phyloP scores from a whole-genome alignment of 2,113 vertebrate genomes.

The Notothenia rossii region DNA sequence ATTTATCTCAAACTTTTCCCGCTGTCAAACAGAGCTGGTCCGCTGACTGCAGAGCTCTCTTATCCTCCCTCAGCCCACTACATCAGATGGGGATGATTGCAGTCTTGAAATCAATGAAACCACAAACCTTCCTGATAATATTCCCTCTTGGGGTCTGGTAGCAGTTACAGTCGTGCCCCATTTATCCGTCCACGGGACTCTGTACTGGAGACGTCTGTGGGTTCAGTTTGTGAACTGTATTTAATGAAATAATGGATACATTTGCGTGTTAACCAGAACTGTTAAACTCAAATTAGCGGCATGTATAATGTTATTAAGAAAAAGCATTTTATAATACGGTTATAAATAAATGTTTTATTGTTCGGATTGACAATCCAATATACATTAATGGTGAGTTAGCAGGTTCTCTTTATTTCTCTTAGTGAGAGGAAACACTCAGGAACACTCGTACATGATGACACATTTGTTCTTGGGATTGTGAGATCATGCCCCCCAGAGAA shows the following conservation, averaged over 20 bases:
- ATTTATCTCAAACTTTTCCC: conserved; percentile 56
- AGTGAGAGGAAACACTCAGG: conserved; percentile 31
- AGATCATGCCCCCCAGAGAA: conserved; percentile 58
- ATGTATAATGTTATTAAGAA: neutral
- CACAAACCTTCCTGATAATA: conserved; percentile 83
- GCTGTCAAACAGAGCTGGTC: conserved; percentile 56
- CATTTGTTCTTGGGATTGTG: conserved; percentile 49
- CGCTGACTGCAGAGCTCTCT: conserved; percentile 54
- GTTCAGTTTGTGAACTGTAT: conserved; percentile 1
- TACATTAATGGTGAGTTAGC: neutral
- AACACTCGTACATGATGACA: conserved; percentile 40
- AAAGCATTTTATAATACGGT: neutral
- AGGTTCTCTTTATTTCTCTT: neutral
- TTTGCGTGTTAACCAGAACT: conserved; percentile 19
- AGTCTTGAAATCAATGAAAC: conserved; percentile 83
- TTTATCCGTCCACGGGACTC: conserved; percentile 51
- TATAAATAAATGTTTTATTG: neutral
- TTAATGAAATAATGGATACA: conserved; percentile 1
- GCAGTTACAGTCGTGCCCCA: conserved; percentile 65
- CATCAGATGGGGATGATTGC: conserved; percentile 83
- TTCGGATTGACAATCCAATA: neutral
- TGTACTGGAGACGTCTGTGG: conserved; percentile 9
- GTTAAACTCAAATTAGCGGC: neutral
- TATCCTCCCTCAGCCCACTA: conserved; percentile 78
- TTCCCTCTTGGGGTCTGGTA: conserved; percentile 68